Evolutionary conservation across 1,140 invertebrate genomes (phyloP), one percentile per base, ranked within the genome.

Genomic region (Cotesia vestalis): DNA sequence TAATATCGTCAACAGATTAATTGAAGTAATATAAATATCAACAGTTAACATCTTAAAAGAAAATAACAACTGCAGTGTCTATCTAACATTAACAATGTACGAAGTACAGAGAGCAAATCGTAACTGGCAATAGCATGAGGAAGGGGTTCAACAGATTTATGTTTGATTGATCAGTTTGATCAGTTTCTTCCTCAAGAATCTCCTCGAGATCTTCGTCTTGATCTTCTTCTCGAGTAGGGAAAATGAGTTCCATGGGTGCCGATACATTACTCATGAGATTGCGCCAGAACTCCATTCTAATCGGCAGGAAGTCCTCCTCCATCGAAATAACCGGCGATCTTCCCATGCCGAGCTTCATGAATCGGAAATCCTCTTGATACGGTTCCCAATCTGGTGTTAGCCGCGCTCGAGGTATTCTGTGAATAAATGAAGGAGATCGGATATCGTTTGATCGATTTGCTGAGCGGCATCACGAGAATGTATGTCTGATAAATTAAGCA

Each of bases 271-370:
- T 52, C 71, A 75, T 76, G 46, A 76, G 66, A 57, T 78, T 64
- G 5, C 76, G 61, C 81, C 84, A 85, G 52, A 86, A 86, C 36
- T 66, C 57, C 80, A 84, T 84, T 71, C 78, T 78, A 0, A 75
- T 71, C 1, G 74, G 59, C 6, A 81, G 68, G 59, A 82, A 82
- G 66, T 80, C 66, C 2, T 66, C n/a, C 55, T 78, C 17, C 73
- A 84, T 78, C 1, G 69, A 71, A 14, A 71, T 69, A 52, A 79
- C 71, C 51, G 81, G 71, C 20, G 67, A 73, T 67, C 35, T 78
- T 11, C 70, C 79, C n/a, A 46, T 38, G 27, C 81, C 82, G 51
- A 85, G 74, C 73, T 63, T 76, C 77, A 84, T 79, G 71, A 78
- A 83, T 73, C 73, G 34, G 12, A 77, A 71, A 69, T 79, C 40